Conservation (phyloP, 2,888 invertebrate species). For the Catocala fraxini region DNA sequence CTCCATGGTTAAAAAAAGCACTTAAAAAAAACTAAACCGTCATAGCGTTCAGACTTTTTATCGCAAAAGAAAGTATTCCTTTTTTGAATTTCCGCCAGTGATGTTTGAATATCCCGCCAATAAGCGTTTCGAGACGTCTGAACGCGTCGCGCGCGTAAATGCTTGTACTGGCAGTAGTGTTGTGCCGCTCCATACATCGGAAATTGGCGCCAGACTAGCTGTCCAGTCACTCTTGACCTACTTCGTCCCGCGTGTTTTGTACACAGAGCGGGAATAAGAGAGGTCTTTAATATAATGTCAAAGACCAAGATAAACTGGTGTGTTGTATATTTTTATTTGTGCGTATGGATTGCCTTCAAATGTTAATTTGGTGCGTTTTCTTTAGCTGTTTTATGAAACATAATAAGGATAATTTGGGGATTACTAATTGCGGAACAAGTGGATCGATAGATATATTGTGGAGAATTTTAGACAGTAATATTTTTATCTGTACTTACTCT, state of each 20-base stretch:
- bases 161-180: conserved; percentile 52
- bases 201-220: conserved; percentile 59
- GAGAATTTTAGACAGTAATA: too few relatives aligned
- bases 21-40: too few relatives aligned
- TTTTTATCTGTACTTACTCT: too few relatives aligned
- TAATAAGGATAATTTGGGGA: neutral
- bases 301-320: conserved; percentile 45
- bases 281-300: conserved; percentile 43
- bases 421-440: too few relatives aligned
- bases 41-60: too few relatives aligned
- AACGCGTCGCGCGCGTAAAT: conserved; percentile 61
- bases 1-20: conserved; percentile 13
- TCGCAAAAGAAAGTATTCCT: too few relatives aligned
- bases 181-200: conserved; percentile 53
- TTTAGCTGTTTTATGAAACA: conserved; percentile 1
- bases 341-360: conserved; percentile 24
- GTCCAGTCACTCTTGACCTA: conserved; percentile 56
- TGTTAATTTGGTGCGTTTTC: conserved; percentile 15
- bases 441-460: too few relatives aligned
- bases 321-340: conserved; percentile 26
- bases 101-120: conserved; percentile 35
- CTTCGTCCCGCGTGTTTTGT: conserved; percentile 40
- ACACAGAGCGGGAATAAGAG: conserved; percentile 1
- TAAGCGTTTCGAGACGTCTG: conserved; percentile 62
- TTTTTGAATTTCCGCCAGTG: too few relatives aligned